Evolutionary conservation across 2,888 invertebrate genomes (phyloP).

Genomic region (Ectropis crepuscularia): DNA sequence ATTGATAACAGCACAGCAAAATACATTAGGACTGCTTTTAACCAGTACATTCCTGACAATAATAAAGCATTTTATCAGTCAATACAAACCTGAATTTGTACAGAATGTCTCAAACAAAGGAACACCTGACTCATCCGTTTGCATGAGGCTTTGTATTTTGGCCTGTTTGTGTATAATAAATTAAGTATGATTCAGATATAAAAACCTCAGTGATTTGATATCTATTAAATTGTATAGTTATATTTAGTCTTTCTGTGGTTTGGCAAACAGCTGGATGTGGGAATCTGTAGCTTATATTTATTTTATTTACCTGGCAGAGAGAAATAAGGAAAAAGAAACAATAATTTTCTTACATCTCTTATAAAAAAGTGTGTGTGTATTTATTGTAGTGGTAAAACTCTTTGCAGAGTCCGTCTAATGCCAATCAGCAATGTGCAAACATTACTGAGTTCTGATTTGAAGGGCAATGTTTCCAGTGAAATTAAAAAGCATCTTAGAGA

Average conservation of each 20-base stretch:
- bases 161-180: slow-evolving; percentile 29
- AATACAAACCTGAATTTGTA: slow-evolving; percentile 15
- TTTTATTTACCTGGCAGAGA: background rate
- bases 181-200: slow-evolving; percentile 31
- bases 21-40: background rate
- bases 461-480: too few species aligned
- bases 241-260: slow-evolving; percentile 1
- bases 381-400: too few species aligned
- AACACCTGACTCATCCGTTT: slow-evolving; percentile 28
- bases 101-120: slow-evolving; percentile 23
- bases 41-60: background rate
- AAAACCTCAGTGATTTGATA: slow-evolving; percentile 18
- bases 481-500: too few species aligned
- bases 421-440: too few species aligned
- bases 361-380: too few species aligned
- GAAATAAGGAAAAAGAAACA: too few species aligned
- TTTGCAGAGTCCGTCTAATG: too few species aligned
- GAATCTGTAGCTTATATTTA: background rate
- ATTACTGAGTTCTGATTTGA: too few species aligned
- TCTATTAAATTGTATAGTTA: slow-evolving; percentile 7
- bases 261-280: background rate
- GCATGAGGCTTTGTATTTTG: slow-evolving; percentile 21
- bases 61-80: slow-evolving; percentile 13
- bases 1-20: too few species aligned
- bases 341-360: too few species aligned